phyloP scores from a whole-genome alignment of 2,113 vertebrate species.

The Glaucomys volans region DNA sequence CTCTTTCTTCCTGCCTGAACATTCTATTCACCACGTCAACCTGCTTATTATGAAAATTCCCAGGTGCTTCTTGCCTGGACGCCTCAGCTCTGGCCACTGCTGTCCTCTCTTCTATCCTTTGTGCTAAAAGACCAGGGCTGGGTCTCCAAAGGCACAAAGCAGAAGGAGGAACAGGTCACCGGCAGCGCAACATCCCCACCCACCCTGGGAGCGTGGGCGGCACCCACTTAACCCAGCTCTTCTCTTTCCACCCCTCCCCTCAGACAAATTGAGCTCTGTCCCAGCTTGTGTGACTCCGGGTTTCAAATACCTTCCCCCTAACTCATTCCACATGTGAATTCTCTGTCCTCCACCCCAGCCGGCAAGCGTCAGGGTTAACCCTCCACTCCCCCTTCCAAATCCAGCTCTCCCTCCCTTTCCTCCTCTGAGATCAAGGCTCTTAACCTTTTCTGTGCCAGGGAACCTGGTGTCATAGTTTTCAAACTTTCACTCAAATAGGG shows the following conservation, averaged over 20 bases:
- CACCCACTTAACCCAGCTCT: neutral
- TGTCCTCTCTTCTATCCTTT: conserved; percentile 72
- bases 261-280: conserved; percentile 72
- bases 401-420: neutral
- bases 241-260: conserved; percentile 70
- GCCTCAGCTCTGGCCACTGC: conserved; percentile 49
- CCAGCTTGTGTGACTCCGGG: conserved; percentile 72
- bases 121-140: conserved; percentile 76
- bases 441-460: conserved; percentile 28
- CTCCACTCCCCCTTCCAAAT: neutral
- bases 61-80: conserved; percentile 69
- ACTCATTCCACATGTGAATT: conserved; percentile 84
- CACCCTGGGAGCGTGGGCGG: conserved; percentile 11
- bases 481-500: neutral
- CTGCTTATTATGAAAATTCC: conserved; percentile 84
- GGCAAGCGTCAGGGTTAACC: neutral
- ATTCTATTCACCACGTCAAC: conserved; percentile 78
- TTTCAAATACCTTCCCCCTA: conserved; percentile 71
- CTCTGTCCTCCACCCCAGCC: conserved; percentile 26
- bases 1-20: conserved; percentile 58
- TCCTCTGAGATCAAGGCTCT: neutral
- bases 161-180: conserved; percentile 71
- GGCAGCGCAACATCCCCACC: conserved; percentile 9
- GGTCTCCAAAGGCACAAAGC: conserved; percentile 42
- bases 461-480: neutral